These are phyloP conservation scores for Pseudococcus longispinus DNA, from an alignment of 2,888 invertebrate genomes.

Conservation along the genomic window DNA sequence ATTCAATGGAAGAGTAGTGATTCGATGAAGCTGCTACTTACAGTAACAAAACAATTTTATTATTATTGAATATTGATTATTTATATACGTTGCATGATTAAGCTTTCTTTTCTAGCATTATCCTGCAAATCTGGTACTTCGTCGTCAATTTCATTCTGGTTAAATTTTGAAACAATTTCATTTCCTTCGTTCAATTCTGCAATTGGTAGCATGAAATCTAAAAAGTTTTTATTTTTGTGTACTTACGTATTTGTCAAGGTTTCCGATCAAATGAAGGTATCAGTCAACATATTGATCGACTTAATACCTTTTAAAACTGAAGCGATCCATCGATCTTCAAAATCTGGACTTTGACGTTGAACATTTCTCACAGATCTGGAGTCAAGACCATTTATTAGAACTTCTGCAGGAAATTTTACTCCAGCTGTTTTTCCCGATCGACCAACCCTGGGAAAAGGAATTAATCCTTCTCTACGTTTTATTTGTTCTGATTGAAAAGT, in stretches of 20 bases:
- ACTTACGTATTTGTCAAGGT: neutral
- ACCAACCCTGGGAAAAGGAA: constrained; percentile 53
- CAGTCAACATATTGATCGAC: neutral
- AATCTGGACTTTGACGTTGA: neutral
- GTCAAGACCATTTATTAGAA: neutral
- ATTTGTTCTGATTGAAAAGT: constrained; percentile 44
- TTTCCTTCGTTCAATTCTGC: neutral
- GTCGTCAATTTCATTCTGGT: constrained; percentile 1
- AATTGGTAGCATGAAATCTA: neutral
- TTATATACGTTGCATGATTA: neutral
- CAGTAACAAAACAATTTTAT: neutral
- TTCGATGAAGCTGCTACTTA: neutral
- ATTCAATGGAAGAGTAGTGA: neutral
- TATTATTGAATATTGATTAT: neutral
- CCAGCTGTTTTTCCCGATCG: neutral
- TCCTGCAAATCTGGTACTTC: neutral
- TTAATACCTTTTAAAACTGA: neutral
- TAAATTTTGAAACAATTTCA: neutral
- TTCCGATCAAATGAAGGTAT: neutral
- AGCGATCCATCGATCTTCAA: neutral
- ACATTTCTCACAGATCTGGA: neutral
- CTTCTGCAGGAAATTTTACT: neutral
- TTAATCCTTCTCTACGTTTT: constrained; percentile 51
- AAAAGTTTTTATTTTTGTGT: neutral
- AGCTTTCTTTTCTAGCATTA: neutral